Conservation (phyloP, 2,888 invertebrate genomes). For the Chironomus tentans region DNA sequence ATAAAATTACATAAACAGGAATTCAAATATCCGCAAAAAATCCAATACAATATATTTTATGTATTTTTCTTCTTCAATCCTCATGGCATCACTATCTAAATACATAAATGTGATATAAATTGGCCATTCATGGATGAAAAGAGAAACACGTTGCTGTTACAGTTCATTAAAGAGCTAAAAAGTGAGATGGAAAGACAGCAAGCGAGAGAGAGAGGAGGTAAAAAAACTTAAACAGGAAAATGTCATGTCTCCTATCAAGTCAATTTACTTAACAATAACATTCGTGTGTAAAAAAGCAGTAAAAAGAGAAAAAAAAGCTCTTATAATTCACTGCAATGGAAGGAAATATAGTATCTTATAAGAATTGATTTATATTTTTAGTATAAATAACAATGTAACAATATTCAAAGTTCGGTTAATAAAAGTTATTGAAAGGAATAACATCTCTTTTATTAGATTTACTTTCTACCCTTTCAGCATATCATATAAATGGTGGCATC, state of each 20-base stretch:
- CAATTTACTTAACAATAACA: slow-evolving; percentile 1
- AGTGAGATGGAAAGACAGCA: neutral
- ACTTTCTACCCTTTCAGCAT: too few species aligned
- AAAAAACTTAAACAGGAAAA: slow-evolving; percentile 6
- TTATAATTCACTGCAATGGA: neutral
- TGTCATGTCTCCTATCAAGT: slow-evolving; percentile 12
- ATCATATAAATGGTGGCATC: too few species aligned
- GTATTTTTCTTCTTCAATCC: neutral
- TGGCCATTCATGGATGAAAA: neutral
- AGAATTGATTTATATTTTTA: too few species aligned
- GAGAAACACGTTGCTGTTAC: neutral
- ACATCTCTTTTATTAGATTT: too few species aligned
- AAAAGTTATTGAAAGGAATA: too few species aligned
- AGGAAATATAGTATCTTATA: too few species aligned
- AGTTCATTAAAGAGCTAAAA: neutral
- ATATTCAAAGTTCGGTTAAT: too few species aligned
- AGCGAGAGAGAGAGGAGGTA: neutral
- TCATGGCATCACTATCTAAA: too few species aligned
- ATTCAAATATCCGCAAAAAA: neutral
- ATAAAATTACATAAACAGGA: neutral
- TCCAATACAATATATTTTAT: neutral
- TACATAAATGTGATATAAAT: neutral
- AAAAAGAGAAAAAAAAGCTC: neutral
- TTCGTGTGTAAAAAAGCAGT: neutral
- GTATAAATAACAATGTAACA: too few species aligned